Evolutionary conservation across 2,888 invertebrate genomes (phyloP).

Genomic region (Urechis unicinctus): DNA sequence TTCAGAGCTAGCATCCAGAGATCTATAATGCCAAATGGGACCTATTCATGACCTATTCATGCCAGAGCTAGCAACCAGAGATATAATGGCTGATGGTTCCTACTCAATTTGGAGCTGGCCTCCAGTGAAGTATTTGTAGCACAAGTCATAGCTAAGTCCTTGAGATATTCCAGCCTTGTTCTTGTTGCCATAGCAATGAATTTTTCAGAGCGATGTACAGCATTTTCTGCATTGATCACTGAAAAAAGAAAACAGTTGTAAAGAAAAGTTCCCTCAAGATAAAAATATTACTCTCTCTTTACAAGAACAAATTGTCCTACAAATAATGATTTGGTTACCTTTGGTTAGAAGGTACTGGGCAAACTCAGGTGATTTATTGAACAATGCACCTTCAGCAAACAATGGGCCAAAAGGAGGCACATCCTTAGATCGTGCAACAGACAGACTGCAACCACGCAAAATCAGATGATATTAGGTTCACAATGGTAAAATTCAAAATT

Average conservation of each 20-base stretch:
- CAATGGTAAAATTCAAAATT: too few relatives aligned
- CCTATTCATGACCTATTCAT: too few relatives aligned
- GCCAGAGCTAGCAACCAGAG: too few relatives aligned
- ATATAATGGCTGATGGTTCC: too few relatives aligned
- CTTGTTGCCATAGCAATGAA: constrained; percentile 95
- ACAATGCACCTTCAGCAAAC: constrained; percentile 77
- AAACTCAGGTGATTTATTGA: constrained; percentile 84
- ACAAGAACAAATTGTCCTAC: too few relatives aligned
- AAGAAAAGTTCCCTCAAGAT: not conserved
- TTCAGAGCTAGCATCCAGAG: too few relatives aligned
- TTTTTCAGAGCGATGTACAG: constrained; percentile 90
- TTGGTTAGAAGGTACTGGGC: constrained; percentile 91
- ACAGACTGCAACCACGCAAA: constrained; percentile 36
- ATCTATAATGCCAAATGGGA: too few relatives aligned
- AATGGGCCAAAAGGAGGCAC: constrained; percentile 96
- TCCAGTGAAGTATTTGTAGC: constrained; percentile 72
- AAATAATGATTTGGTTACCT: constrained; percentile 49
- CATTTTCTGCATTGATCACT: constrained; percentile 94
- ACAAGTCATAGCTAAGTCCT: constrained; percentile 82
- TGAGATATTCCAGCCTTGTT: constrained; percentile 89
- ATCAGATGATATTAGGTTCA: not conserved
- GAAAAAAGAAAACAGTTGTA: constrained; percentile 13
- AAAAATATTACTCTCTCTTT: not conserved
- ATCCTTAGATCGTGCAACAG: constrained; percentile 76
- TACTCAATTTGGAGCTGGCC: constrained; percentile 45